Evolutionary conservation across 2,113 vertebrate genomes (phyloP), one percentile per base, ranked within the genome.

Genomic region (Phrynocephalus versicolor): DNA sequence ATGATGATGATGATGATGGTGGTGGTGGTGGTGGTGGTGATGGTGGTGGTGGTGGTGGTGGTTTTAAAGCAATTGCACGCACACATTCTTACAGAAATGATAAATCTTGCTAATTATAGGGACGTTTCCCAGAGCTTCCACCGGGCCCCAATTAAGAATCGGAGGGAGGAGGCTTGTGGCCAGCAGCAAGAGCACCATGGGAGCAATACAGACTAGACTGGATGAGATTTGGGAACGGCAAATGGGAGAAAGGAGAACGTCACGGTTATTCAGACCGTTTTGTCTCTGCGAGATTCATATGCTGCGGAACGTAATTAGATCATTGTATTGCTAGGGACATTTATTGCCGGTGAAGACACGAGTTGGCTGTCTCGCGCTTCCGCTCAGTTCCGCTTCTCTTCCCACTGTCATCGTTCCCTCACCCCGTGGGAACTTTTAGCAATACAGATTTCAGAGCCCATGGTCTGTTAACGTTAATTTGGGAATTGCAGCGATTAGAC

Each of bases 371-470:
- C 33, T 82, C 37, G 51, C 25, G 64, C 79, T 81, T 51, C 33
- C 10, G 27, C 58, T 82, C 15, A 51, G 51, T 72, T 82, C 33
- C 33, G 27, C 69, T 71, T 71, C 80, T 57, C 65, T 19, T 57
- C 45, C 45, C 5, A 14, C 51, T 82, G 67, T 37, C 55, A 57
- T 71, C 33, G 30, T 82, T 71, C 72, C 30, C 71, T 82, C 67
- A 71, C 45, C 81, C 81, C 81, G 13, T 82, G 81, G 81, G 69
- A 82, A 82, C 81, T 39, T 82, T 72, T 72, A 83, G 72, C 82
- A 25, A 45, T 45, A 45, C 37, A 45, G 33, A 16, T 75, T 75
- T 75, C 82, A 33, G 58, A 30, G 71, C 71, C 82, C 82, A 23
- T 45, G 72, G 71, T 75, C 71, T 62, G 71, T 83, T 83, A 64